Base-by-base conservation (phyloP, 2,888 invertebrate genomes). In the Drosophila pegasa region DNA sequence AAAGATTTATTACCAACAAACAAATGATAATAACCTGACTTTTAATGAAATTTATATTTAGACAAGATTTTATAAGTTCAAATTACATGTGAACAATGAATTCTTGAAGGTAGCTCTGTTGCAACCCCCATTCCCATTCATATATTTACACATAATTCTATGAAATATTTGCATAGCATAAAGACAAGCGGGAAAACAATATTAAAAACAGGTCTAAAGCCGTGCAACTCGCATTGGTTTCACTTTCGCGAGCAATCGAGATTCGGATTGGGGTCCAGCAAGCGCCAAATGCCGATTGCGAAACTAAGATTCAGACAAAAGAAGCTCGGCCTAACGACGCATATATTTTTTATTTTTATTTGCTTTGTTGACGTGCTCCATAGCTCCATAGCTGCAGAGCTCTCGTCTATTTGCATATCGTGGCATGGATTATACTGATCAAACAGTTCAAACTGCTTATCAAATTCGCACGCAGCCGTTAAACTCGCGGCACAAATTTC, bases 401-500 rank as follows among this genome's bases (percentile, higher is more conserved):
- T n/a, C n/a, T 25, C 31, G 50, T 29, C 22, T n/a, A 25, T 27
- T 55, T 16, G 45, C 51, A 27, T n/a, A 10, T 33, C 8, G 20
- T 9, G 12, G 41, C 29, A 50, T 25, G 41, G 37, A 45, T 20
- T 3, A 9, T 35, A 33, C 16, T n/a, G 48, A 20, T 45, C 45
- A 65, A 67, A 48, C 25, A 27, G 43, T 41, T 54, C 50, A 50
- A 70, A 47, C 67, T 64, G 69, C 35, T 71, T 73, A 79, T 62
- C 61, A 72, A 82, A 78, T 84, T 87, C 78, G 78, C 78, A 80
- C 75, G 65, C 72, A 71, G 71, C 64, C 81, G 81, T 78, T 82
- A 82, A 87, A 66, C 71, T 69, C 62, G 71, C 66, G 62, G 63
- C 33, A 59, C 54, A 55, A 65, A 71, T 74, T 75, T 84, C 71